Evolutionary conservation across 1,140 invertebrate species (phyloP), one percentile per base, ranked within the genome.

Genomic region (Magallana ariakensis): DNA sequence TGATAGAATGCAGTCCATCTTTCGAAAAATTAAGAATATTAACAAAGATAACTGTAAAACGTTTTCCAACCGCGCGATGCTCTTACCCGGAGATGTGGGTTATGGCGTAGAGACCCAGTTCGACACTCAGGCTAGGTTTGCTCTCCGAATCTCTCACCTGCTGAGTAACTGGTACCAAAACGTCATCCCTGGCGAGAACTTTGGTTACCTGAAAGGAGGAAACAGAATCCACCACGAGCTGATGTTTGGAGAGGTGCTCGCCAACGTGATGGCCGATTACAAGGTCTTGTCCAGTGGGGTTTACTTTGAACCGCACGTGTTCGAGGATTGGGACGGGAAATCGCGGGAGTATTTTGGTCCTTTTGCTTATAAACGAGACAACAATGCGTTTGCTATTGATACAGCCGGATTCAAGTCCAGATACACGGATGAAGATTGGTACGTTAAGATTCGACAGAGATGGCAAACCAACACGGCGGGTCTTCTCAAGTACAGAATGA

Each of bases 231-330:
- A 93, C 58, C 54, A 89, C 56, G 92, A 93, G 26, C 90, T 93
- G 26, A 13, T 94, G 16, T 94, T 94, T 87, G 94, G 92, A 0
- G 94, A 95, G 87, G 98, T 98, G 0, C 93, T 99, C 10, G 97
- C 98, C n/a, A 95, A 98, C 80, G 96, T 99, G 0, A 96, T 99
- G 90, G 98, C 98, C 22, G 97, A 99, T 94, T 89, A 91, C 75
- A 97, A 94, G 83, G 97, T 99, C 88, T 97, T 97, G 97, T 97
- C 97, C 8, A 97, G 97, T 84, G 98, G 97, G 16, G 97, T 97
- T 26, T 98, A 97, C 93, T 99, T 98, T 97, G 98, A 99, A 93
- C 96, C 97, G 80, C 98, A 99, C 93, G 98, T 98, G 95, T 99
- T 99, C 93, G 97, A 89, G 98, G 97, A 26, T 96, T 97, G 80